Conservation (phyloP, 2,888 invertebrate genomes). For the Argyra leucocephala region DNA sequence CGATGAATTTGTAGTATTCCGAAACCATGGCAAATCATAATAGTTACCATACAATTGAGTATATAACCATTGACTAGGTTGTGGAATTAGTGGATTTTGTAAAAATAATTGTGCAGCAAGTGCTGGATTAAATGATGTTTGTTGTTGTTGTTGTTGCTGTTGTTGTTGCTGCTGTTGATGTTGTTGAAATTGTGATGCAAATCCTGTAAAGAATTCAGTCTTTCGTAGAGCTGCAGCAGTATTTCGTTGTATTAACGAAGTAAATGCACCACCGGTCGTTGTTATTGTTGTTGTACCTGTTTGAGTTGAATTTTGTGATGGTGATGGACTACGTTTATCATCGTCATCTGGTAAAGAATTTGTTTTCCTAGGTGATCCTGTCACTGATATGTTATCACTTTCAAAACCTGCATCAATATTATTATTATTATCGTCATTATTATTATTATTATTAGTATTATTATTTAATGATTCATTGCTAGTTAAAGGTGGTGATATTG, state of each 20-base stretch:
- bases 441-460: conserved; percentile 34
- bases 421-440: conserved; percentile 39
- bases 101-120: conserved; percentile 63
- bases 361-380: conserved; percentile 44
- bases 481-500: conserved; percentile 42
- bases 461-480: conserved; percentile 28
- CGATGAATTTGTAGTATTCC: conserved; percentile 35
- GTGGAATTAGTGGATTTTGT: conserved; percentile 63
- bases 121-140: conserved; percentile 47
- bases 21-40: conserved; percentile 60
- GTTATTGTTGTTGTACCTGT: conserved; percentile 23
- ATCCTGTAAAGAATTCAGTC: conserved; percentile 41
- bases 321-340: conserved; percentile 38
- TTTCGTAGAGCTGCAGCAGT: conserved; percentile 33
- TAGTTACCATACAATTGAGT: conserved; percentile 62
- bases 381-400: conserved; percentile 44
- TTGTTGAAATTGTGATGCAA: conserved; percentile 42
- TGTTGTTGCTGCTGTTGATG: conserved; percentile 20
- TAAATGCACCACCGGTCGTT: conserved; percentile 38
- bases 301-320: conserved; percentile 29
- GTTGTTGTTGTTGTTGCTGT: conserved; percentile 11
- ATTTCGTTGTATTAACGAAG: conserved; percentile 41
- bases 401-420: conserved; percentile 43
- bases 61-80: conserved; percentile 69
- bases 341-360: conserved; percentile 46